Percentiles rank a stretch among this genome's conserved stretches.
Conservation (phyloP, 1,140 invertebrate species). For the Pseudomyrmex sp. region DNA sequence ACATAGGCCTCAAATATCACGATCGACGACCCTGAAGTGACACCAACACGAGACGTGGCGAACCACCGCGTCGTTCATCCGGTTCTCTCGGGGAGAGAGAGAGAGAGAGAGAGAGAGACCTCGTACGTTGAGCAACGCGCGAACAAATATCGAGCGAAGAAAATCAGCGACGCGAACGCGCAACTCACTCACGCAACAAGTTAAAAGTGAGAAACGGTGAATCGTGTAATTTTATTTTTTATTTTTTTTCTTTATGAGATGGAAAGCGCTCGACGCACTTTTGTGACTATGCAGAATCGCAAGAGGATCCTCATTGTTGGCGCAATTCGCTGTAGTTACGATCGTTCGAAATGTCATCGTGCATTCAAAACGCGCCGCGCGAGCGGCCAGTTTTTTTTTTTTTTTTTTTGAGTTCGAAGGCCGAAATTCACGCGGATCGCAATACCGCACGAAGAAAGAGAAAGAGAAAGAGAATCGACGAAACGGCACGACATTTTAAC, state of each 20-base stretch:
- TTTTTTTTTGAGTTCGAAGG: slow-evolving; percentile 14
- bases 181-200: background rate
- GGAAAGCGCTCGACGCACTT: background rate
- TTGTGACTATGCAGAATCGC: slow-evolving; percentile 30
- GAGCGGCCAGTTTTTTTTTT: background rate
- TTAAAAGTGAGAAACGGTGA: slow-evolving; percentile 6
- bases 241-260: background rate
- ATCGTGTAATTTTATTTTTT: slow-evolving; percentile 4
- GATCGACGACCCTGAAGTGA: slow-evolving; percentile 62
- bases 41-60: slow-evolving; percentile 36
- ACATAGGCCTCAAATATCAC: slow-evolving; percentile 66
- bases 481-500: slow-evolving; percentile 23
- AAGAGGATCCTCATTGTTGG: slow-evolving; percentile 10
- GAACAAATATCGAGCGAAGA: slow-evolving; percentile 18
- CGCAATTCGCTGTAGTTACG: slow-evolving; percentile 25
- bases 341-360: slow-evolving; percentile 5
- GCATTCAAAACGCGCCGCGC: background rate
- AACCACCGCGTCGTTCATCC: slow-evolving; percentile 54
- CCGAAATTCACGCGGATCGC: slow-evolving; percentile 25
- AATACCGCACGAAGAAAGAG: background rate
- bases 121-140: background rate
- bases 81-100: slow-evolving; percentile 20
- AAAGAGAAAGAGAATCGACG: slow-evolving; percentile 13
- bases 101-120: background rate
- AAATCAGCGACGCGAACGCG: background rate